These are phyloP conservation scores for Limanda limanda DNA, from an alignment of 2,113 vertebrate genomes.

Conservation along the genomic window DNA sequence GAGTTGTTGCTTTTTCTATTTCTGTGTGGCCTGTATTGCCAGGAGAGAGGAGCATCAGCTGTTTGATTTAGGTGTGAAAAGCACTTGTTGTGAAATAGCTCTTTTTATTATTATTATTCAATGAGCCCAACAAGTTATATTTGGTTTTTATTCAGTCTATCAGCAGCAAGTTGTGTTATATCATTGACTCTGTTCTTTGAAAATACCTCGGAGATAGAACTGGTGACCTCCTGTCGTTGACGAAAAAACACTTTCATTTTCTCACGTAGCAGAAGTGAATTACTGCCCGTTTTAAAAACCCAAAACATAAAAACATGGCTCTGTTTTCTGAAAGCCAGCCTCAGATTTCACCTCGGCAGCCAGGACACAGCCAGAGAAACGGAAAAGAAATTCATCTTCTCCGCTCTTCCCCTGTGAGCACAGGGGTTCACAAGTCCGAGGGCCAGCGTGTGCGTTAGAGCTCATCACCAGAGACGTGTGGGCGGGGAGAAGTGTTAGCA, in stretches of 20 bases:
- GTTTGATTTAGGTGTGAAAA: too few species aligned
- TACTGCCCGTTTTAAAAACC: neutral
- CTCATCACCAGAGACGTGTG: too few species aligned
- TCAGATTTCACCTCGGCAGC: constrained; percentile 63
- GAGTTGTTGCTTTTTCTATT: too few species aligned
- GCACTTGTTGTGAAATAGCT: too few species aligned
- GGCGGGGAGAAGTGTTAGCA: too few species aligned
- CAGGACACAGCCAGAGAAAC: neutral
- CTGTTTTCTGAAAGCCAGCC: neutral
- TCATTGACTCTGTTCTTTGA: neutral
- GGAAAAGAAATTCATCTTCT: constrained; percentile 43
- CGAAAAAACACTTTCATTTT: constrained; percentile 39
- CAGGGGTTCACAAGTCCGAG: neutral
- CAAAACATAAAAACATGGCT: too few species aligned
- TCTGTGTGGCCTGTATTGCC: too few species aligned
- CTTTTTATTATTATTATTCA: too few species aligned
- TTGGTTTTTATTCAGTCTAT: neutral
- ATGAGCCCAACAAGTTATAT: neutral
- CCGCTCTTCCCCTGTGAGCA: constrained; percentile 50
- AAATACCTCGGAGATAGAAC: constrained; percentile 6
- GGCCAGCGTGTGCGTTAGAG: too few species aligned
- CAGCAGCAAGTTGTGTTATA: neutral
- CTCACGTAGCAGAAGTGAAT: constrained; percentile 17
- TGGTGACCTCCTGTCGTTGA: neutral
- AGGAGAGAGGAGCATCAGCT: too few species aligned